A percentile compares a stretch with the other conserved stretches of the same genome.
These are phyloP conservation scores for Chloropsis cyanopogon DNA, from an alignment of 2,113 vertebrate genomes.

Conservation along the genomic window DNA sequence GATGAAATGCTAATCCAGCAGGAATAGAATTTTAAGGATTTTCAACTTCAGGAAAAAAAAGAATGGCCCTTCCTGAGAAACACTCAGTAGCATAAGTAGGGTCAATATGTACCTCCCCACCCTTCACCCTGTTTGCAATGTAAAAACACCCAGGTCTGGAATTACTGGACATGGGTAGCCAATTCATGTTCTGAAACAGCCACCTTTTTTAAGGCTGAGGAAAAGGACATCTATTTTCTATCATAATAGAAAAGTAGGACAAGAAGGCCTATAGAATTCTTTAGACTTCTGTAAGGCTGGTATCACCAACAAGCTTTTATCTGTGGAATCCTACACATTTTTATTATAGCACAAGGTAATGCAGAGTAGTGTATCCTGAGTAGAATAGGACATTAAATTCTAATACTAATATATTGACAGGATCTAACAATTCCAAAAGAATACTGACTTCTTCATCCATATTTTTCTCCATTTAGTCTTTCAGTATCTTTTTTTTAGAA, in stretches of 20 bases:
- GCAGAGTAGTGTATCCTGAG: neutral
- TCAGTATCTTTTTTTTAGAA: neutral
- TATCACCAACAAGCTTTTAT: neutral
- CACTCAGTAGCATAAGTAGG: neutral
- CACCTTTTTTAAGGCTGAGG: neutral
- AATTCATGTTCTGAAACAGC: neutral
- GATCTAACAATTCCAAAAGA: neutral
- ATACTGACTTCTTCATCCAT: neutral
- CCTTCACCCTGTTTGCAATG: rapidly evolving
- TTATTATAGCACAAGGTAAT: neutral
- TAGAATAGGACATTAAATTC: neutral
- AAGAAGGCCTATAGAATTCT: neutral
- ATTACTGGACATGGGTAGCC: neutral
- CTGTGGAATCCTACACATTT: neutral
- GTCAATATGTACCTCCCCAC: neutral
- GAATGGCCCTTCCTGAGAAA: neutral
- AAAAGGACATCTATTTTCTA: neutral
- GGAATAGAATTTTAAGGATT: neutral
- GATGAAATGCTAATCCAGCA: neutral
- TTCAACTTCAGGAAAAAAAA: neutral
- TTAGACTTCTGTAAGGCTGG: neutral
- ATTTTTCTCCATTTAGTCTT: neutral
- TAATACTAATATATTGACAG: neutral
- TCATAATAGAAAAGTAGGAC: neutral
- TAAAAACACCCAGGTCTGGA: neutral